phyloP scores from a whole-genome alignment of 1,140 invertebrate genomes.

The Microplitis demolitor region DNA sequence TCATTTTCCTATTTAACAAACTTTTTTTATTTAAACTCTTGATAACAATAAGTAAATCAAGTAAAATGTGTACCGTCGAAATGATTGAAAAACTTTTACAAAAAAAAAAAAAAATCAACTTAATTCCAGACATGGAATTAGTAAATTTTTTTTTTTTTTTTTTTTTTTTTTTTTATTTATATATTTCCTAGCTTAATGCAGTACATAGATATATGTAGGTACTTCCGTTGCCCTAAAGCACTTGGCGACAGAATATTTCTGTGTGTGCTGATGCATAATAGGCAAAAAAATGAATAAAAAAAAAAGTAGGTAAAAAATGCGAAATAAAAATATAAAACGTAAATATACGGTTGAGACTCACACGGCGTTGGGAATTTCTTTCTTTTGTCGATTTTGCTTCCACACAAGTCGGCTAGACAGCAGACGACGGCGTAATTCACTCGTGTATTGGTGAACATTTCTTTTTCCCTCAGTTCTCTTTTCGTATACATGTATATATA shows the following conservation, averaged over 20 bases:
- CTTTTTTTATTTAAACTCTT: no score
- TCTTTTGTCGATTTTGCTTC: neutral
- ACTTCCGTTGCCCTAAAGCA: slow-evolving; percentile 6
- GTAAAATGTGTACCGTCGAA: no score
- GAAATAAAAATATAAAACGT: neutral
- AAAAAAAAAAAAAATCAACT: no score
- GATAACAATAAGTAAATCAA: no score
- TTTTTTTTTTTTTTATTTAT: neutral
- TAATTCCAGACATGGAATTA: no score
- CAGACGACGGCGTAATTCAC: neutral
- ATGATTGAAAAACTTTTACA: no score
- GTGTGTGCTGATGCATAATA: slow-evolving; percentile 23
- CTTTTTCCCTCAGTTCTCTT: no score
- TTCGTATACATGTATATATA: no score
- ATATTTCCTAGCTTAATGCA: neutral
- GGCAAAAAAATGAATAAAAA: neutral
- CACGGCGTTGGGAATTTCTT: neutral
- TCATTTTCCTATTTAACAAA: no score
- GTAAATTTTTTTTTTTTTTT: neutral
- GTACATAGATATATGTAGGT: neutral
- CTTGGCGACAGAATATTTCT: slow-evolving; percentile 17
- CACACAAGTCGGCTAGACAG: neutral
- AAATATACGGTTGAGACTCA: neutral
- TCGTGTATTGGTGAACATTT: neutral
- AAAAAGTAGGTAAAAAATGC: neutral